phyloP scores from a whole-genome alignment of 2,113 vertebrate species.

The Sinocyclocheilus grahami region DNA sequence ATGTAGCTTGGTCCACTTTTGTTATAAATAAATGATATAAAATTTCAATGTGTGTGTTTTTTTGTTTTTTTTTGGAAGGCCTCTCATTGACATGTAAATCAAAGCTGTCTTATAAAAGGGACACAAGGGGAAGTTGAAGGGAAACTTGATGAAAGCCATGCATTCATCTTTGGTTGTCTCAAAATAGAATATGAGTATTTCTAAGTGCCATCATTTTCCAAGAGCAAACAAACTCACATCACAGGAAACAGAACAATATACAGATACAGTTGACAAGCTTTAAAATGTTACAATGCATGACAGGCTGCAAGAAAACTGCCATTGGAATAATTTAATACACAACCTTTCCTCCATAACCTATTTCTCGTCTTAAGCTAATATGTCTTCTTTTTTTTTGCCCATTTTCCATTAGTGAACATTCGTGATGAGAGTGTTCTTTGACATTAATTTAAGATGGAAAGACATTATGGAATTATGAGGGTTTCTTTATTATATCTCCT shows the following conservation, averaged over 20 bases:
- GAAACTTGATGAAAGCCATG: slow-evolving; percentile 30
- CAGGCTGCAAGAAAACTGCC: background rate
- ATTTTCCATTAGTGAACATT: slow-evolving; percentile 38
- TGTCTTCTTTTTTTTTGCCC: slow-evolving; percentile 1
- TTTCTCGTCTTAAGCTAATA: slow-evolving; percentile 24
- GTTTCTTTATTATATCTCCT: slow-evolving; percentile 44
- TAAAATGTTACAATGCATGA: background rate
- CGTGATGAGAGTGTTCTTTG: slow-evolving; percentile 22
- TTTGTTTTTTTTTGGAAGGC: background rate
- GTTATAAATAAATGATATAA: background rate
- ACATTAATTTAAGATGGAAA: slow-evolving; percentile 38
- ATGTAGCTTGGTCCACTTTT: background rate
- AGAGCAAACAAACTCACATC: slow-evolving; percentile 12
- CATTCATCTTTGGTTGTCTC: slow-evolving; percentile 20
- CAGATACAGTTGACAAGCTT: slow-evolving; percentile 20
- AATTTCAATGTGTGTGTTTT: background rate
- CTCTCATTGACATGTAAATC: slow-evolving; percentile 15
- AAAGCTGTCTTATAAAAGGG: slow-evolving; percentile 10
- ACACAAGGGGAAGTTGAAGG: slow-evolving; percentile 16
- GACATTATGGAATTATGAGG: slow-evolving; percentile 37
- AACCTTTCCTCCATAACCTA: slow-evolving; percentile 20
- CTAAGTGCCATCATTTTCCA: slow-evolving; percentile 12
- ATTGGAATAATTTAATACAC: slow-evolving; percentile 14
- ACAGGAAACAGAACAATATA: slow-evolving; percentile 31
- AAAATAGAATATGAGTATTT: slow-evolving; percentile 35